phyloP scores from a whole-genome alignment of 2,797 vertebrate genomes.

The Botia kubotai region DNA sequence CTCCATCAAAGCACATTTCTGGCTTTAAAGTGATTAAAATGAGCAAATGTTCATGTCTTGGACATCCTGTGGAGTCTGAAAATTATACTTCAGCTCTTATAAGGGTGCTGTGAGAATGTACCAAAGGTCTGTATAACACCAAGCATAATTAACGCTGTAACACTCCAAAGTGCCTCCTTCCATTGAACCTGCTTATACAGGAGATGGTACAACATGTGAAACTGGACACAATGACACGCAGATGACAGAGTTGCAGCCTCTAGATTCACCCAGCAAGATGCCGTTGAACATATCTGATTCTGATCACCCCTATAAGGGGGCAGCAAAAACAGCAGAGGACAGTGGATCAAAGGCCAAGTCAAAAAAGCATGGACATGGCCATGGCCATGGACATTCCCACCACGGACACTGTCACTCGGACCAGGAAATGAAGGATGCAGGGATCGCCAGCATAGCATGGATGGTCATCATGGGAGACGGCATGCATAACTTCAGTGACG shows the following conservation, averaged over 20 bases:
- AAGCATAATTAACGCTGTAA: not conserved
- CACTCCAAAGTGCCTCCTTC: not conserved
- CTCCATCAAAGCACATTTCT: not conserved
- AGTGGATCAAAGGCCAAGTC: conserved; percentile 69
- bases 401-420: conserved; percentile 96
- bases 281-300: conserved; percentile 64
- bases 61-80: not conserved
- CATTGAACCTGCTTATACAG: not conserved
- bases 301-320: conserved; percentile 8
- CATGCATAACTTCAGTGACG: conserved; percentile 99
- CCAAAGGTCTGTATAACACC: not conserved
- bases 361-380: conserved; percentile 81
- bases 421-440: conserved; percentile 95
- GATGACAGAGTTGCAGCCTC: conserved; percentile 84
- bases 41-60: not conserved
- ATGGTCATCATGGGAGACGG: conserved; percentile 99
- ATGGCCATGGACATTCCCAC: conserved; percentile 89
- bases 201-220: conserved; percentile 28
- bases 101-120: not conserved
- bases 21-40: conserved; percentile 1
- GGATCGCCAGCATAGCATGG: conserved; percentile 97
- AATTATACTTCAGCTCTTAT: not conserved
- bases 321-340: conserved; percentile 55
- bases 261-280: conserved; percentile 83
- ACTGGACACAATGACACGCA: conserved; percentile 85